Evolutionary conservation across 2,888 invertebrate species (phyloP).

Genomic region (Cerastoderma edule): DNA sequence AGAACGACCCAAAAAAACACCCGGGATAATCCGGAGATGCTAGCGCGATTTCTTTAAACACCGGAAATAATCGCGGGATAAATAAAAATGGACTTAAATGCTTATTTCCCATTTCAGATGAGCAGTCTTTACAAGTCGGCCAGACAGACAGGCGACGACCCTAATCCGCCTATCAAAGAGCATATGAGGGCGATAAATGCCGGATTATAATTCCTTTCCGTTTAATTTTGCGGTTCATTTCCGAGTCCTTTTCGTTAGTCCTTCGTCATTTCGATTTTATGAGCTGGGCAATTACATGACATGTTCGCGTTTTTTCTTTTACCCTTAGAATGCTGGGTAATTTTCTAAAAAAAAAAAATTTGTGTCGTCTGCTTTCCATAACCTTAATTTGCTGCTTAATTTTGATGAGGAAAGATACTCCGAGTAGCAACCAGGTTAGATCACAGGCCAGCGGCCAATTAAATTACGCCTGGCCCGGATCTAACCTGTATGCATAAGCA

Average conservation of each 20-base stretch:
- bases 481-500: too few relatives aligned
- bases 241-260: constrained; percentile 13
- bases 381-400: too few relatives aligned
- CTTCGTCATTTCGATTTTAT: constrained; percentile 17
- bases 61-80: constrained; percentile 25
- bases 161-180: constrained; percentile 20
- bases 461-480: too few relatives aligned
- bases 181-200: constrained; percentile 41
- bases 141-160: constrained; percentile 18
- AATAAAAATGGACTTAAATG: constrained; percentile 28
- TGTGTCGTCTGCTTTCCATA: too few relatives aligned
- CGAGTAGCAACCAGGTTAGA: too few relatives aligned
- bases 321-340: too few relatives aligned
- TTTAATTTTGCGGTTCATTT: constrained; percentile 52
- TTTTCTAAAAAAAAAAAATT: too few relatives aligned
- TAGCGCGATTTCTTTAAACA: too few relatives aligned
- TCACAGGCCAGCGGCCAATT: too few relatives aligned
- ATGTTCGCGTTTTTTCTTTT: constrained; percentile 10
- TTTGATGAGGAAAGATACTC: too few relatives aligned
- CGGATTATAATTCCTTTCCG: constrained; percentile 53
- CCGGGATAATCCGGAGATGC: too few relatives aligned
- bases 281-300: constrained; percentile 20
- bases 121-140: constrained; percentile 10
- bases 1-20: too few relatives aligned
- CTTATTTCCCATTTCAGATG: constrained; percentile 17